Base-by-base conservation (phyloP, 2,888 invertebrate genomes). In the Acleris holmiana region DNA sequence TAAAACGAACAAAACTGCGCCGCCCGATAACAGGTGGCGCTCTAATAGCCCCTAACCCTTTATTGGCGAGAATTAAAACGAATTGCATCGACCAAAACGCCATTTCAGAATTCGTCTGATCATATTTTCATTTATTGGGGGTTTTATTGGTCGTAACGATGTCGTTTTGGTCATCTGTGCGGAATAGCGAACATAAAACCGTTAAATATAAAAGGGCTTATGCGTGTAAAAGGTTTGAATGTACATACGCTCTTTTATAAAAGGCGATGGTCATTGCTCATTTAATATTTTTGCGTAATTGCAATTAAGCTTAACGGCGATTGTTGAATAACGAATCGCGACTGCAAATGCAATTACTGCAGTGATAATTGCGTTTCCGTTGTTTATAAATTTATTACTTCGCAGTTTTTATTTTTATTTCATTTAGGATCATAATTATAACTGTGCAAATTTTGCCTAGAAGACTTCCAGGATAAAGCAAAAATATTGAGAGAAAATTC, bases 121-220 rank as follows among this genome's bases (percentile, higher is more conserved):
- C 80, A 80, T 83, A 88, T 84, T 84, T 87, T 83, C 80, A 84
- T 86, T 87, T 79, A 81, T 75, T 69, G 67, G 65, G 67, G 71
- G 69, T 74, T 77, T 82, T 64, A 64, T 73, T 74, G 73, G 61
- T 65, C 71, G 65, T 73, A 76, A 75, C 72, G 72, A 71, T 62
- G 68, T 73, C 68, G 74, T 72, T 77, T 71, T 62, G 72, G 70
- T 67, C 71, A 64, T 64, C 48, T 59, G 47, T 18, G 18, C 19
- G 4, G 13, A 40, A 61, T 23, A 47, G 48, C 15, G 10, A 19
- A 44, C 5, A n/a, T 15, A n/a, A 35, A 44, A 23, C 17, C 10
- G 13, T 17, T 10, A 67, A 48, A 7, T 17, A 18, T 19, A 46
- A 19, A 48, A 48, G 47, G 47, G 18, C 54, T 29, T 21, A 48